Conservation (phyloP, 2,888 invertebrate species). For the Schrankia costaestrigalis region DNA sequence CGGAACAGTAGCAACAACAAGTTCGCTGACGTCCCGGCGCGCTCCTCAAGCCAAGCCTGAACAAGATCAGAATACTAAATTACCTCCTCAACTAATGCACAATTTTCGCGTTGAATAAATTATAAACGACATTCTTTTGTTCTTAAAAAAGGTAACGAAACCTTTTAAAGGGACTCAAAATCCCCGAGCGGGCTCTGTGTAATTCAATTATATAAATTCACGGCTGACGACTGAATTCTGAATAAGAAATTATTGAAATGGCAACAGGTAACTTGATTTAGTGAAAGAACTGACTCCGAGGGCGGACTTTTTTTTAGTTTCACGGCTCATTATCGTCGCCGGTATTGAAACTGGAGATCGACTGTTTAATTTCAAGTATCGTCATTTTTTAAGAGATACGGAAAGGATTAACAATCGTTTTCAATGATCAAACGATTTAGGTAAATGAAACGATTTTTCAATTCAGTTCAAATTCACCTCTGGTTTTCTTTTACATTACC, state of each 20-base stretch:
- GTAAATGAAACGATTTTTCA: too few species aligned
- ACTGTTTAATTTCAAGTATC: conserved; percentile 1
- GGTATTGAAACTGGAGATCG: conserved; percentile 10
- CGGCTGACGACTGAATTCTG: conserved; percentile 22
- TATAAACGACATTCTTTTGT: conserved; percentile 23
- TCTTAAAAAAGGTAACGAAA: conserved; percentile 21
- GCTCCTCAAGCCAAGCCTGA: conserved; percentile 5
- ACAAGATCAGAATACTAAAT: conserved; percentile 13
- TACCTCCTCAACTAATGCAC: conserved; percentile 9
- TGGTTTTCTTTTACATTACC: too few species aligned
- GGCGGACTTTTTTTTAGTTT: conserved; percentile 15
- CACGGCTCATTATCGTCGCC: conserved; percentile 10
- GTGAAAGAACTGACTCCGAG: conserved; percentile 7
- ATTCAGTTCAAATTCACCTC: too few species aligned
- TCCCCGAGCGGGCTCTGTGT: conserved; percentile 16
- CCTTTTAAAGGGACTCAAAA: conserved; percentile 21
- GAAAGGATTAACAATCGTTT: too few species aligned
- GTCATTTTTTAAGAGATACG: too few species aligned
- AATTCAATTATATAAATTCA: conserved; percentile 31
- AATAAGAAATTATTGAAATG: conserved; percentile 26
- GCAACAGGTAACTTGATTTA: conserved; percentile 34
- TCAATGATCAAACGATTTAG: too few species aligned
- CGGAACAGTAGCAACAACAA: too few species aligned
- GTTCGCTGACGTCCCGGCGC: too few species aligned
- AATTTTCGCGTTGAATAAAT: conserved; percentile 21